Conservation (phyloP, 2,113 vertebrate species). For the Pygoscelis adeliae region DNA sequence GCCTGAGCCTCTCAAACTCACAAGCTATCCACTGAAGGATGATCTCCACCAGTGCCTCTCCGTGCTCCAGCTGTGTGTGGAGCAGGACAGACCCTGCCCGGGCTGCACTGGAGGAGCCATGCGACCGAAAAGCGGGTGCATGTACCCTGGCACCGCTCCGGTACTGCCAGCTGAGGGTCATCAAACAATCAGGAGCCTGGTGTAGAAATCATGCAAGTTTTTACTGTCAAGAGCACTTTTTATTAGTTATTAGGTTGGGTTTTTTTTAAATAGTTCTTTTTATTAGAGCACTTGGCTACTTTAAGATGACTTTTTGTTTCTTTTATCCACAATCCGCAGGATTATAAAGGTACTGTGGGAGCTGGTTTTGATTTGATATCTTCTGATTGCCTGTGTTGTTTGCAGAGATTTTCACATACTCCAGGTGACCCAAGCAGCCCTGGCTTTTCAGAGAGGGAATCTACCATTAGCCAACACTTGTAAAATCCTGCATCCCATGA, state of each 20-base stretch:
- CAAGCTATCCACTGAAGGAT: background rate
- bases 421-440: background rate
- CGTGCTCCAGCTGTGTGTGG: background rate
- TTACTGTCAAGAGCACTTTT: background rate
- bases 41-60: background rate
- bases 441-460: background rate
- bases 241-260: background rate
- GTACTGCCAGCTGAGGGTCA: background rate
- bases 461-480: background rate
- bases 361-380: background rate
- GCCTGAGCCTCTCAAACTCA: background rate
- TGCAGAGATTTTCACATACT: background rate
- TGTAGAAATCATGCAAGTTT: fast-evolving
- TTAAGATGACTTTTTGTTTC: background rate
- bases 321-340: background rate
- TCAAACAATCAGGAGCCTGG: background rate
- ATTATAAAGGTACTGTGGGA: background rate
- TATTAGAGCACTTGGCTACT: background rate
- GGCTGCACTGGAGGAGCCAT: background rate
- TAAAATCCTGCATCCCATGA: background rate
- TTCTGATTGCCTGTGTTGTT: background rate
- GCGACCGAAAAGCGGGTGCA: fast-evolving
- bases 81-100: background rate
- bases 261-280: background rate
- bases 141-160: background rate